A percentile compares a stretch with the other conserved stretches of the same genome.
phyloP scores from a whole-genome alignment of 1,140 invertebrate species.

The Macrobrachium nipponense region DNA sequence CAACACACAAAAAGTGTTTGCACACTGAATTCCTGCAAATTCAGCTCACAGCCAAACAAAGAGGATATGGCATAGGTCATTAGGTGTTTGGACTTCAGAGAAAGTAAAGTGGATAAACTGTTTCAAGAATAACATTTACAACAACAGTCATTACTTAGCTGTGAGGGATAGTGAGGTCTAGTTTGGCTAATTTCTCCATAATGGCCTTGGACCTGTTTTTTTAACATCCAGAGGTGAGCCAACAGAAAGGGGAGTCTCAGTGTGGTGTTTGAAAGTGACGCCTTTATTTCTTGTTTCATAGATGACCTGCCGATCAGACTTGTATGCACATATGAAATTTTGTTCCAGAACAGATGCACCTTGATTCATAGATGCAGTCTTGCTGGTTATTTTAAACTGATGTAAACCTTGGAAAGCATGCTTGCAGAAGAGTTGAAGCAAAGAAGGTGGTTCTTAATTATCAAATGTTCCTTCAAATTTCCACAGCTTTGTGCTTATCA shows the following conservation, averaged over 20 bases:
- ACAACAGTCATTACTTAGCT: constrained; percentile 21
- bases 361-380: constrained; percentile 2
- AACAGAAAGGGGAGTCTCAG: constrained; percentile 31
- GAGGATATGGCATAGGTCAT: too few relatives aligned
- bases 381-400: neutral
- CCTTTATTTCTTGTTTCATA: constrained; percentile 1
- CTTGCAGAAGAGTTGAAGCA: constrained; percentile 17
- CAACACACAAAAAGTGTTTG: too few relatives aligned
- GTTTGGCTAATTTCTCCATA: neutral
- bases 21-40: too few relatives aligned
- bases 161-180: constrained; percentile 19
- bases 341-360: constrained; percentile 23
- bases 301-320: constrained; percentile 10
- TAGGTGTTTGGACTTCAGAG: too few relatives aligned
- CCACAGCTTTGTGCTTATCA: neutral
- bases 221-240: constrained; percentile 12
- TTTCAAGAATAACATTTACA: constrained; percentile 23
- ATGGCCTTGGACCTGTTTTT: constrained; percentile 10
- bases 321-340: constrained; percentile 22
- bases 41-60: too few relatives aligned
- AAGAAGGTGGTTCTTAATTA: constrained; percentile 12
- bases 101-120: too few relatives aligned
- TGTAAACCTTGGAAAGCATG: constrained; percentile 13
- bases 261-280: constrained; percentile 16
- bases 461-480: constrained; percentile 29